Evolutionary conservation across 2,113 vertebrate species (phyloP).

Genomic region (Agelaius tricolor): DNA sequence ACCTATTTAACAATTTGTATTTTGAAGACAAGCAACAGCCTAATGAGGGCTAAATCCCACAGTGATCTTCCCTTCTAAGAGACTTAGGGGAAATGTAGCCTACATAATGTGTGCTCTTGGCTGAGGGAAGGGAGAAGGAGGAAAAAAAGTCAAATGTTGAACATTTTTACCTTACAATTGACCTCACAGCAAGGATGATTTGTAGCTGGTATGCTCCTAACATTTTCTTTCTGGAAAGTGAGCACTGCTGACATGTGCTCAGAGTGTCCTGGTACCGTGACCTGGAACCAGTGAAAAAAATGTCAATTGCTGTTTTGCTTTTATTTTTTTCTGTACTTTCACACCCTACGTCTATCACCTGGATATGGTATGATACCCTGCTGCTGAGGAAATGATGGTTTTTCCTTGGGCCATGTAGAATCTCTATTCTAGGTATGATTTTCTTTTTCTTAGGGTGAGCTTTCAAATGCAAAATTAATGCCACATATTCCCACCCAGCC

Average conservation of each 20-base stretch:
- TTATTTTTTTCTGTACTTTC: neutral
- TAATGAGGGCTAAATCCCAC: neutral
- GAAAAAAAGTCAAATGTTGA: neutral
- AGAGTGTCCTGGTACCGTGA: neutral
- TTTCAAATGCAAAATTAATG: neutral
- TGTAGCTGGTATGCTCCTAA: neutral
- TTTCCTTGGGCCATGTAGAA: neutral
- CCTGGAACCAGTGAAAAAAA: neutral
- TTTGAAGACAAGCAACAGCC: neutral
- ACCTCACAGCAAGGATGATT: neutral
- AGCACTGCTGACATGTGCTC: neutral
- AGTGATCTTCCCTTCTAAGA: neutral
- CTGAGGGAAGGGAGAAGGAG: neutral
- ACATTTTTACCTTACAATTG: neutral
- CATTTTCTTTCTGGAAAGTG: neutral
- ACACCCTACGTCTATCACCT: neutral
- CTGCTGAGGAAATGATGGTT: neutral
- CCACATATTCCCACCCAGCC: neutral
- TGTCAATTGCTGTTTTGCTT: neutral
- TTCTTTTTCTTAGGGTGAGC: neutral
- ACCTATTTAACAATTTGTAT: neutral
- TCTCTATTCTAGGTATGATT: neutral
- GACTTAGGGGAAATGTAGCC: neutral
- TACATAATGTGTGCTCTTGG: neutral
- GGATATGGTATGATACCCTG: neutral